A percentile compares a stretch with the other conserved stretches of the same genome.
phyloP scores from a whole-genome alignment of 2,888 invertebrate genomes.

The Criorhina ranunculi region DNA sequence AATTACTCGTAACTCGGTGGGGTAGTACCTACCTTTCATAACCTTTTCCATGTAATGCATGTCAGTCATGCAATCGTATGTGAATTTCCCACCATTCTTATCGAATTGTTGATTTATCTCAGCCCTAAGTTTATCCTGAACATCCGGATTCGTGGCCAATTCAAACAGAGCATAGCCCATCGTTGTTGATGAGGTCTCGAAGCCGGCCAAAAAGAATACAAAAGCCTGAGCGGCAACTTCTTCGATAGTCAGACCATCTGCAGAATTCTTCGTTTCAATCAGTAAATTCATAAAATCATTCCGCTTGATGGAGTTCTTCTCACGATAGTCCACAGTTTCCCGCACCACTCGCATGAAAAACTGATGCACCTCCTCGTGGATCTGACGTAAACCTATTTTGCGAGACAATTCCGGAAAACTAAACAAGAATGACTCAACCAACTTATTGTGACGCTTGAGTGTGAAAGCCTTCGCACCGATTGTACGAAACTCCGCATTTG shows the following conservation, averaged over 20 bases:
- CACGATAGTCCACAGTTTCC: constrained; percentile 85
- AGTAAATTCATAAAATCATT: constrained; percentile 87
- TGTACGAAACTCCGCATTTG: constrained; percentile 82
- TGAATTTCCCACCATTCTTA: constrained; percentile 78
- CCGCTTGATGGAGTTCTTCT: constrained; percentile 84
- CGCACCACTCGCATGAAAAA: constrained; percentile 85
- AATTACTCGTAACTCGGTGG: background rate
- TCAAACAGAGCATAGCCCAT: constrained; percentile 85
- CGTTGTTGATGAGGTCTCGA: constrained; percentile 87
- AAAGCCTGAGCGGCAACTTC: constrained; percentile 83
- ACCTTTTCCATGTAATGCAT: no score
- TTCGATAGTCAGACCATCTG: constrained; percentile 78
- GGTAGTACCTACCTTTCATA: constrained; percentile 80
- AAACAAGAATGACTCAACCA: constrained; percentile 77
- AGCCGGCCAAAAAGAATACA: constrained; percentile 85
- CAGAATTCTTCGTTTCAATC: constrained; percentile 85
- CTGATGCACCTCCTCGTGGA: constrained; percentile 79
- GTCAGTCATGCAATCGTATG: constrained; percentile 80
- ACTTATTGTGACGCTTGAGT: constrained; percentile 72
- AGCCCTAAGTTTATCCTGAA: constrained; percentile 79
- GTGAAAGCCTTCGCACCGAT: constrained; percentile 79
- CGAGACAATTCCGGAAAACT: constrained; percentile 80
- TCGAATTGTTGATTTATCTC: constrained; percentile 80
- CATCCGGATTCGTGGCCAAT: constrained; percentile 80
- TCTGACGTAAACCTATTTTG: constrained; percentile 78